Base-by-base conservation (phyloP, 2,888 invertebrate genomes). In the Scaptomyza polygonia region DNA sequence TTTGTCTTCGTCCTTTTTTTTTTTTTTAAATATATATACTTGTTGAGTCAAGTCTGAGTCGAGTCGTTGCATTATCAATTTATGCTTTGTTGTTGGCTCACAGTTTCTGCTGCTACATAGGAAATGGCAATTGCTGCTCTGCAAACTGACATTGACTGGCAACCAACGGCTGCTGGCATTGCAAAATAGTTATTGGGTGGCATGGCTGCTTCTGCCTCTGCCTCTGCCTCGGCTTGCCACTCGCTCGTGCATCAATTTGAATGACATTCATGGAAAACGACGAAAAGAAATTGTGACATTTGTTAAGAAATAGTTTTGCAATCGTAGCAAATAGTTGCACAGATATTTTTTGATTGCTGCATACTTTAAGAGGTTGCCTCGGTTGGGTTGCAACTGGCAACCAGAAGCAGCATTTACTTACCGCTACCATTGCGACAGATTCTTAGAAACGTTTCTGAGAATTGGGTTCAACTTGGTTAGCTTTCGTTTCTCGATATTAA, bases 341-440 rank as follows among this genome's bases (percentile, higher is more conserved):
- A 83, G 79, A 84, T 75, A 82, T 86, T 86, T 87, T 83, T 79
- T 83, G 74, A 84, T 84, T 84, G 79, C 83, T 51, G 82, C 87
- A 86, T 82, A 72, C 66, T 82, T 82, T 68, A 62, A 70, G 65
- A 45, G 51, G 52, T 53, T 51, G 62, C 52, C 62, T 55, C 58
- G n/a, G n/a, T n/a, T n/a, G 44, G 62, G 43, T n/a, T n/a, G 52
- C 56, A 71, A 44, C 43, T 47, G 45, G 45, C 58, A 63, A 62
- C 56, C 59, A 47, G 53, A 44, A 45, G 58, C 52, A 53, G 63
- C 55, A 36, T 36, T 36, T 71, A 36, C 48, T 32, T 16, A 16
- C 8, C 55, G 56, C 21, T 21, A 21, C 21, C 21, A n/a, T 63
- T 25, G 36, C 34, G 12, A 30, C 12, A 39, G 32, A 48, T 49